Evolutionary conservation across 2,888 invertebrate species (phyloP).

Genomic region (Mythimna vitellina): DNA sequence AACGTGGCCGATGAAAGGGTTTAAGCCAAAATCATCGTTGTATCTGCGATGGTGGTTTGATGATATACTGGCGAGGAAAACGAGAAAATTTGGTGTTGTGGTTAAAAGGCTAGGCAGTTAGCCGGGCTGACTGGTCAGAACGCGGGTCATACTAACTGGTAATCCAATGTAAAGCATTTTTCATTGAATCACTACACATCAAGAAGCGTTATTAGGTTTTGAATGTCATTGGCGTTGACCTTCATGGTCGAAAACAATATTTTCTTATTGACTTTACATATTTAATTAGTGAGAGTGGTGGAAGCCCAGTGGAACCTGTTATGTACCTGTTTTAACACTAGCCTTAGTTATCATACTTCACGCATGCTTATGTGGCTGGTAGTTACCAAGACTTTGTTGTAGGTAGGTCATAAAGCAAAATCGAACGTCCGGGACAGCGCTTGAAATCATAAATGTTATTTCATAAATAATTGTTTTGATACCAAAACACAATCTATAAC

Average conservation of each 20-base stretch:
- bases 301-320: conserved; percentile 7
- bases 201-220: neutral
- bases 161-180: neutral
- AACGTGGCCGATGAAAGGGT: no score
- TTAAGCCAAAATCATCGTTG: neutral
- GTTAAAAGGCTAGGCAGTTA: neutral
- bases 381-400: neutral
- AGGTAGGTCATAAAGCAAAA: neutral
- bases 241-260: neutral
- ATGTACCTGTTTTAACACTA: neutral
- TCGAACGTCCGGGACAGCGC: neutral
- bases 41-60: neutral
- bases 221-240: no score
- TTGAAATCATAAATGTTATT: neutral
- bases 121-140: neutral
- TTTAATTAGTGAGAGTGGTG: conserved; percentile 10
- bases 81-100: neutral
- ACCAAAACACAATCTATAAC: conserved; percentile 14
- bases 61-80: neutral
- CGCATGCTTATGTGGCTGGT: neutral
- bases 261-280: conserved; percentile 9
- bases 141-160: neutral
- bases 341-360: neutral
- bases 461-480: conserved; percentile 21
- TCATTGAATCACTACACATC: no score